These are phyloP conservation scores for Papilio machaon DNA, from an alignment of 1,140 invertebrate species.

Conservation along the genomic window DNA sequence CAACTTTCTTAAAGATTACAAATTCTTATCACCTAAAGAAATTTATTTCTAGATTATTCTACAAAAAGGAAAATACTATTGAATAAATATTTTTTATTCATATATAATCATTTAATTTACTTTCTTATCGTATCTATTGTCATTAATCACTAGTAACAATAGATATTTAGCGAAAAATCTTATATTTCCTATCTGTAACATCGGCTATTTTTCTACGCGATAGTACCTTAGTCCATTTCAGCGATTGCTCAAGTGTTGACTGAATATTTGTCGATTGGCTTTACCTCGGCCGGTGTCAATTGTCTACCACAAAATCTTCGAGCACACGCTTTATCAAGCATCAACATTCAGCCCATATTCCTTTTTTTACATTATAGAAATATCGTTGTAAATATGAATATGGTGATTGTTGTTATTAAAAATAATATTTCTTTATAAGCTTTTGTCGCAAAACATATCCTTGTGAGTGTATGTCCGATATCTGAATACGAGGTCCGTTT, in stretches of 20 bases:
- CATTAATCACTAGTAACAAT: neutral
- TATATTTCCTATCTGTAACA: neutral
- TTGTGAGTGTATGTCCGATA: slow-evolving; percentile 55
- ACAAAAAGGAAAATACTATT: too few relatives aligned
- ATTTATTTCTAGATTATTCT: too few relatives aligned
- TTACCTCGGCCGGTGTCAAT: slow-evolving; percentile 7
- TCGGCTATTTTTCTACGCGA: slow-evolving; percentile 14
- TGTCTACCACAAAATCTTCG: slow-evolving; percentile 31
- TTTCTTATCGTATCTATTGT: neutral
- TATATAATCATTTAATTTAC: neutral
- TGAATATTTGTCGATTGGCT: slow-evolving; percentile 48
- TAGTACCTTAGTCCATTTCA: slow-evolving; percentile 49
- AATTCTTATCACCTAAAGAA: too few relatives aligned
- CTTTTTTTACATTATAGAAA: slow-evolving; percentile 55
- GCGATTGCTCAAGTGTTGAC: slow-evolving; percentile 75
- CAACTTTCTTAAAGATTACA: too few relatives aligned
- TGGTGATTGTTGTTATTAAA: slow-evolving; percentile 60
- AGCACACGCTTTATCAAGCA: slow-evolving; percentile 52
- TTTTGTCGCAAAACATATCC: slow-evolving; percentile 80
- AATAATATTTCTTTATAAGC: slow-evolving; percentile 70
- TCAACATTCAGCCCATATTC: slow-evolving; percentile 60
- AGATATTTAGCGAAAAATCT: slow-evolving; percentile 12
- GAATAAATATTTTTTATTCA: too few relatives aligned
- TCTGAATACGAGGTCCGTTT: slow-evolving; percentile 58
- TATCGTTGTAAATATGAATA: slow-evolving; percentile 67